Percentiles rank a stretch among this genome's conserved stretches.
Evolutionary conservation across 2,888 invertebrate genomes (phyloP).

Genomic region (Temnothorax rugatulus): DNA sequence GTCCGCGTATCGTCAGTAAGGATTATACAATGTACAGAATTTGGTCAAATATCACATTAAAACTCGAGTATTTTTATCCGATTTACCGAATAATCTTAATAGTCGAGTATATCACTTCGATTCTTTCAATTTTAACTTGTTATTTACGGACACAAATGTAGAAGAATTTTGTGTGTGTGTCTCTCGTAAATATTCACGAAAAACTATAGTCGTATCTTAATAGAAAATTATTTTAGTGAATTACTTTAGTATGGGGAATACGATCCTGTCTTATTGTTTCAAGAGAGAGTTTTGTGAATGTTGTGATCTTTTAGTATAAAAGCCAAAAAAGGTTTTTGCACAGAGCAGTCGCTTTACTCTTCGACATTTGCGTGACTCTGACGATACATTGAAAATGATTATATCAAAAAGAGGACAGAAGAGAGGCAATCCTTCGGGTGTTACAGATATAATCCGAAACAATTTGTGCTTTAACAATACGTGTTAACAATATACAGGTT

Average conservation of each 20-base stretch:
- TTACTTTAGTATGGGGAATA: background rate
- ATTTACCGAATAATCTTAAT: constrained; percentile 21
- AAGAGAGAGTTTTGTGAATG: background rate
- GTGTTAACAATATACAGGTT: constrained; percentile 26
- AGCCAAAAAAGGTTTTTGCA: constrained; percentile 21
- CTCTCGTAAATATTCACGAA: constrained; percentile 3
- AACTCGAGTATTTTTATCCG: constrained; percentile 46
- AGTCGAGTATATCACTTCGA: constrained; percentile 25
- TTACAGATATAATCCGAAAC: constrained; percentile 27
- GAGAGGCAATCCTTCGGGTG: background rate
- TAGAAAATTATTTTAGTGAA: constrained; percentile 3
- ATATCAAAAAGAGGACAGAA: background rate
- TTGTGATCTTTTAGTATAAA: constrained; percentile 5
- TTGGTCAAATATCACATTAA: constrained; percentile 66
- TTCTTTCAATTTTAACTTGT: constrained; percentile 22
- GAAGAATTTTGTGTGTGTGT: constrained; percentile 1
- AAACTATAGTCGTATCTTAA: background rate
- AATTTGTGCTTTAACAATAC: constrained; percentile 8
- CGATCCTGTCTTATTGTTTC: background rate
- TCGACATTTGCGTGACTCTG: background rate
- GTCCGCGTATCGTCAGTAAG: constrained; percentile 43
- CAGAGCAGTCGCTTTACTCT: constrained; percentile 12
- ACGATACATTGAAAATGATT: constrained; percentile 29
- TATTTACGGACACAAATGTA: constrained; percentile 13
- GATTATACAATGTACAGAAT: constrained; percentile 58